Evolutionary conservation across 2,113 vertebrate species (phyloP).

Genomic region (Choloepus hoffmanni): DNA sequence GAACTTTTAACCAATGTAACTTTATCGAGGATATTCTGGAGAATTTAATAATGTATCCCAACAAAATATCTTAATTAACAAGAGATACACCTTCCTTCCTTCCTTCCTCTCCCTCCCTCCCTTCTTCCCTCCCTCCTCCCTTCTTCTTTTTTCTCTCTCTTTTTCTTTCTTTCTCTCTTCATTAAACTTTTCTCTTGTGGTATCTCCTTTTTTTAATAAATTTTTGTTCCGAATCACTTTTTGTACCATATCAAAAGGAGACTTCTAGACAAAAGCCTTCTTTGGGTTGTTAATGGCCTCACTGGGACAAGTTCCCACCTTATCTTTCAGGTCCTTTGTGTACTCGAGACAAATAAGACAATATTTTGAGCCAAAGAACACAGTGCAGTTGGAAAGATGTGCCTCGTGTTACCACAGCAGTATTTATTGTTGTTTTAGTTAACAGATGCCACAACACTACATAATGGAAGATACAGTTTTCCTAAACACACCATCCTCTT

Average conservation of each 20-base stretch:
- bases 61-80: no score
- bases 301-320: constrained; percentile 64
- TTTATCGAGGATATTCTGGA: no score
- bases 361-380: constrained; percentile 67
- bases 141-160: no score
- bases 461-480: background rate
- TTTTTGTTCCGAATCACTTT: background rate
- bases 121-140: no score
- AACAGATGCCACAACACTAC: background rate
- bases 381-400: constrained; percentile 70
- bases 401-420: constrained; percentile 1
- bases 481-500: background rate
- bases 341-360: constrained; percentile 71
- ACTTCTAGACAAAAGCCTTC: constrained; percentile 24
- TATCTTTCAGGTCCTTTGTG: constrained; percentile 68
- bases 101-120: no score
- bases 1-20: background rate
- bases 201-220: background rate
- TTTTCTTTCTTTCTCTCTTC: no score
- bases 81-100: no score
- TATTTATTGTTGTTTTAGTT: constrained; percentile 65
- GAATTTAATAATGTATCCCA: no score
- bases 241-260: constrained; percentile 2
- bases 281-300: constrained; percentile 44
- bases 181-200: no score